Conservation (phyloP, 2,888 invertebrate genomes). For the Sinhomidia bicolor region DNA sequence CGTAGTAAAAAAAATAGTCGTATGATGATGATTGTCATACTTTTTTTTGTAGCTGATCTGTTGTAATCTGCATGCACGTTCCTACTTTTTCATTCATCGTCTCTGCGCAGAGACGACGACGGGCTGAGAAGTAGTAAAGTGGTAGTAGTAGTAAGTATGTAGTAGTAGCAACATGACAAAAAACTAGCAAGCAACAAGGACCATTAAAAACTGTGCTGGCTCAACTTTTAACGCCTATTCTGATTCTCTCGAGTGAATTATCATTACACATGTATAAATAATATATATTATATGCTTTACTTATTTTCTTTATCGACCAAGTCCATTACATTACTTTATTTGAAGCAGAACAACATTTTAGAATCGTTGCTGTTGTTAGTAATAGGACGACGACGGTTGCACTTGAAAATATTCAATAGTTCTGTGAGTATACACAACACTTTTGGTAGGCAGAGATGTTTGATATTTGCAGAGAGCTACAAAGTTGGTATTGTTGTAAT, state of each 20-base stretch:
- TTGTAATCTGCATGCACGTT: background rate
- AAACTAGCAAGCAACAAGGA: background rate
- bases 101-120: background rate
- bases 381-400: too few relatives aligned
- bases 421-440: too few relatives aligned
- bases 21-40: conserved; percentile 30
- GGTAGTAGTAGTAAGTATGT: too few relatives aligned
- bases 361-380: too few relatives aligned
- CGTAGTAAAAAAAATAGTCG: background rate
- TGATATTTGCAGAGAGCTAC: too few relatives aligned
- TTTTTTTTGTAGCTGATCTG: conserved; percentile 4
- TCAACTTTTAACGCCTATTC: conserved; percentile 2
- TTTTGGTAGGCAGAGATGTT: too few relatives aligned
- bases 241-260: background rate
- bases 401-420: too few relatives aligned
- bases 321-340: background rate
- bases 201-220: conserved; percentile 19
- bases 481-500: too few relatives aligned
- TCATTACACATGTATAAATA: background rate
- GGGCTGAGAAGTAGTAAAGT: too few relatives aligned
- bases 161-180: too few relatives aligned
- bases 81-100: conserved; percentile 35
- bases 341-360: background rate
- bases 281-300: background rate
- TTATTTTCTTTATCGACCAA: background rate